Conservation (phyloP, 2,888 invertebrate species). For the Lasioglossum leucozonium region DNA sequence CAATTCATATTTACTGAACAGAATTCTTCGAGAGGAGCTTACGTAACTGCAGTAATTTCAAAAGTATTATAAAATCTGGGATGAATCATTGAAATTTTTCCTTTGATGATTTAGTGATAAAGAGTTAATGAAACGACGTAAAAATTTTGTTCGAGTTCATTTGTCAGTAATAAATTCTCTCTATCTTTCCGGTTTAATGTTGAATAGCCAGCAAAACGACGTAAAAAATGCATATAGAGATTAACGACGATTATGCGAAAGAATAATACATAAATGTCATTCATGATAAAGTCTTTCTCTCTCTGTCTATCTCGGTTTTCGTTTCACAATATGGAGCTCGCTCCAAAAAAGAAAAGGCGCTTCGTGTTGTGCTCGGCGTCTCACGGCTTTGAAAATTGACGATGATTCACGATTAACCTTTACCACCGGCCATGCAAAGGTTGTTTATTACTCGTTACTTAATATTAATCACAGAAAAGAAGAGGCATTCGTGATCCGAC, state of each 20-base stretch:
- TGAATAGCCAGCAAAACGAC: no score
- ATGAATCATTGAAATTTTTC: neutral
- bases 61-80: no score
- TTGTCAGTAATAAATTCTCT: neutral
- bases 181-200: no score
- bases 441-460: slow-evolving; percentile 17
- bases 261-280: neutral
- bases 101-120: no score
- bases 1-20: neutral
- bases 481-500: slow-evolving; percentile 24
- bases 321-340: neutral
- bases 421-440: neutral
- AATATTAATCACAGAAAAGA: neutral
- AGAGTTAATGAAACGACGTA: neutral
- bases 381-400: neutral
- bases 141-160: neutral
- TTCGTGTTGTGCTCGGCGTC: neutral
- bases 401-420: slow-evolving; percentile 20
- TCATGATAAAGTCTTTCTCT: neutral
- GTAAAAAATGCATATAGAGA: no score
- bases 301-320: neutral
- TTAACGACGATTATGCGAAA: no score
- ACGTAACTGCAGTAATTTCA: no score
- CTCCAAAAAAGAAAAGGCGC: neutral
- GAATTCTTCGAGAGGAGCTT: no score